A percentile compares a stretch with the other conserved stretches of the same genome.
Conservation (phyloP, 2,113 vertebrate species). For the Dunckerocampus dactyliophorus region DNA sequence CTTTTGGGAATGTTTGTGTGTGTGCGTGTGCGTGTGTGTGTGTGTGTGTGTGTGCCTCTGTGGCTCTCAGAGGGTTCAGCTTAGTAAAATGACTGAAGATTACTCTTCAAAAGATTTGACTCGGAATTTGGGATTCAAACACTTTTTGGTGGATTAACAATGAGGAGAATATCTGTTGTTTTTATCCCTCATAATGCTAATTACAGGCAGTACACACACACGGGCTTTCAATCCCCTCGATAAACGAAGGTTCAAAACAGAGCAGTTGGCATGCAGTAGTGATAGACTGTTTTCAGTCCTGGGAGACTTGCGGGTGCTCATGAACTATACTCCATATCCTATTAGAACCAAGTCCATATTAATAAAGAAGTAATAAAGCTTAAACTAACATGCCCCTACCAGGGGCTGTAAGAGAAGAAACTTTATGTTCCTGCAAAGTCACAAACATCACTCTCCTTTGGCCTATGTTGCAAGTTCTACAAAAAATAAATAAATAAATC, state of each 20-base stretch:
- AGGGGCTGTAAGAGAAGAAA: neutral
- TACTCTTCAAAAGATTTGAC: neutral
- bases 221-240: neutral
- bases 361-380: conserved; percentile 6
- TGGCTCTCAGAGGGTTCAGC: neutral
- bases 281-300: neutral
- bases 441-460: neutral
- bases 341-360: conserved; percentile 28
- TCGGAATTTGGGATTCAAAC: neutral
- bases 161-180: neutral
- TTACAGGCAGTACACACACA: neutral
- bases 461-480: neutral
- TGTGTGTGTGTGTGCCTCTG: neutral
- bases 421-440: neutral
- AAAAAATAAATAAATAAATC: conserved; percentile 25
- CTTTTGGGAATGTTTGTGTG: neutral
- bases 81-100: neutral
- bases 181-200: neutral
- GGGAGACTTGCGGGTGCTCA: neutral
- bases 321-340: conserved; percentile 4
- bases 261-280: neutral
- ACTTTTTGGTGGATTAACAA: neutral
- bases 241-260: neutral
- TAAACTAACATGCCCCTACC: neutral
- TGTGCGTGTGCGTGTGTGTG: neutral